Evolutionary conservation across 2,888 invertebrate genomes (phyloP).

Genomic region (Mythimna albipuncta): DNA sequence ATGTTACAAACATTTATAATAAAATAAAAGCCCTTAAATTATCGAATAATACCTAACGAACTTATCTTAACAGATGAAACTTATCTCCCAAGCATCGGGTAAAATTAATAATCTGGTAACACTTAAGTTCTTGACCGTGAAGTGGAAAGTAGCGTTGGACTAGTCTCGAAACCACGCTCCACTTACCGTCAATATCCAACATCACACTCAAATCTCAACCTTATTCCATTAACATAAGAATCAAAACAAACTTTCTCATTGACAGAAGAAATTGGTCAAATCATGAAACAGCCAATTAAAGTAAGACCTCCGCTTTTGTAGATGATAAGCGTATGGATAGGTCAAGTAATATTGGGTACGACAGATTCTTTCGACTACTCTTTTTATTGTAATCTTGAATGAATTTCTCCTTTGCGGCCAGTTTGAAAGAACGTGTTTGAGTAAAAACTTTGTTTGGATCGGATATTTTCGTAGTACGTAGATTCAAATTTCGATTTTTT

Average conservation of each 20-base stretch:
- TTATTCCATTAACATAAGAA: conserved; percentile 37
- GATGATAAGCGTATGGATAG: conserved; percentile 21
- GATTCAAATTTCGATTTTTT: too few relatives aligned
- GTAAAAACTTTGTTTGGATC: conserved; percentile 21
- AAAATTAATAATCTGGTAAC: conserved; percentile 72
- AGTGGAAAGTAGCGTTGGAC: conserved; percentile 83
- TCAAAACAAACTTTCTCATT: conserved; percentile 12
- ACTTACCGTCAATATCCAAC: conserved; percentile 34
- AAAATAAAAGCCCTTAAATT: not conserved
- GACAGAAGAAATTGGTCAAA: conserved; percentile 35
- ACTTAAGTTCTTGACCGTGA: conserved; percentile 87
- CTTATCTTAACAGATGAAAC: not conserved
- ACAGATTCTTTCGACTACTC: conserved; percentile 68
- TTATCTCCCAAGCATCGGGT: conserved; percentile 50
- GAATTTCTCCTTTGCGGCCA: conserved; percentile 62
- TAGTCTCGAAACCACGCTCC: conserved; percentile 67
- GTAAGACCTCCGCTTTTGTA: conserved; percentile 55
- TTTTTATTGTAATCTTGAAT: conserved; percentile 64
- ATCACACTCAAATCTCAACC: conserved; percentile 62
- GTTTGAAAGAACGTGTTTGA: conserved; percentile 44
- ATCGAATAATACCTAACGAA: not conserved
- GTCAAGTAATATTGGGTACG: conserved; percentile 58
- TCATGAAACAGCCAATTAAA: conserved; percentile 43
- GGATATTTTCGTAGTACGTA: conserved; percentile 6
- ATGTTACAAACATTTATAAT: too few relatives aligned